Base-by-base conservation (phyloP, 2,113 vertebrate species). In the Donacobius atricapilla region DNA sequence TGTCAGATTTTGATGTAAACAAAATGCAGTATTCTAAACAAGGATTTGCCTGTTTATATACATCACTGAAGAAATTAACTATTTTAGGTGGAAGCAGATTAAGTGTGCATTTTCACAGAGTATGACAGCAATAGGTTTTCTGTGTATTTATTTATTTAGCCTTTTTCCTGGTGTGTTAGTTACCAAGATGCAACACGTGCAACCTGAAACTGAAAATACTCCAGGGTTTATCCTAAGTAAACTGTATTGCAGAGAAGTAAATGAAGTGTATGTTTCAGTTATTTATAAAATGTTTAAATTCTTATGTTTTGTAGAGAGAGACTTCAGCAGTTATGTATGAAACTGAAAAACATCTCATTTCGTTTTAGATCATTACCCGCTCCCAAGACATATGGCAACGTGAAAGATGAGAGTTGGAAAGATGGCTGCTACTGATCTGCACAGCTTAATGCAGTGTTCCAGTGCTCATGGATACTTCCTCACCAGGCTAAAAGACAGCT, bases 371-470 rank as follows among this genome's bases (percentile, higher is more conserved):
- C 99, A 53, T 98, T 99, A 89, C 99, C 99, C 81, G 93, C 98
- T 97, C 99, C 99, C 79, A 99, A 99, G 97, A 97, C 97, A 31
- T 99, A 99, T 50, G 87, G 98, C 80, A 97, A 96, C 39, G 91
- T 98, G 66, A 98, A 98, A 98, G 99, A 99, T 4, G 99, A 99
- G 70, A 99, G 99, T 98, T 99, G 99, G 99, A 99, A 99, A 97
- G 99, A 99, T 89, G 99, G 99, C 96, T 99, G 99, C 97, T 99
- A 99, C 93, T 99, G 98, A 99, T 89, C 91, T 45, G 94, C 97
- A 95, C 48, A 96, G 70, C 54, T 58, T 58, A 90, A 85, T 60
- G 94, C 98, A 97, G 92, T 95, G 95, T 92, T 94, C 90, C 97
- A 81, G 97, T 88, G 93, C 89, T 94, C 95, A 95, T 86, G 96